A percentile compares a stretch with the other conserved stretches of the same genome.
Evolutionary conservation across 2,888 invertebrate species (phyloP).

Genomic region (Podotricha telesiphe): DNA sequence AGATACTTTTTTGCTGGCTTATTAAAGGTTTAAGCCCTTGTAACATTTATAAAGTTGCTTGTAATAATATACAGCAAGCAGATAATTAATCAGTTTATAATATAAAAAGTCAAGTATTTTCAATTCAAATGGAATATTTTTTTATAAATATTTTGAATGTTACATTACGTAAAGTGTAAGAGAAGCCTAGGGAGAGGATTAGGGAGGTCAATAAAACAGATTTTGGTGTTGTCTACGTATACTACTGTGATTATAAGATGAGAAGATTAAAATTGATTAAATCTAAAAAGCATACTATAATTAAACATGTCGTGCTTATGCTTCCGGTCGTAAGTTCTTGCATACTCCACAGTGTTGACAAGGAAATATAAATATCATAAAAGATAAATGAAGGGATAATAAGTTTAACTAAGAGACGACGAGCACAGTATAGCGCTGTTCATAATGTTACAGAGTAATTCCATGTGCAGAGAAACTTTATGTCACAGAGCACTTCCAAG

Average conservation of each 20-base stretch:
- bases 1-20: no score
- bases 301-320: neutral
- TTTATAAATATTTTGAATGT: no score
- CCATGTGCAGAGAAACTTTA: no score
- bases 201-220: neutral
- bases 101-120: no score
- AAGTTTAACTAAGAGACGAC: neutral
- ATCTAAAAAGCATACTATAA: neutral
- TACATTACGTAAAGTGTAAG: no score
- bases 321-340: neutral
- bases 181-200: no score
- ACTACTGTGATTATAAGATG: slow-evolving; percentile 11
- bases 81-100: no score
- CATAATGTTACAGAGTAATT: neutral
- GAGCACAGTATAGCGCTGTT: neutral
- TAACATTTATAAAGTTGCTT: no score
- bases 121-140: neutral
- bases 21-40: no score
- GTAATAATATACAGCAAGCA: no score
- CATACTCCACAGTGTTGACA: neutral
- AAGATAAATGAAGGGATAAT: slow-evolving; percentile 4
- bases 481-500: no score
- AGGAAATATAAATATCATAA: neutral
- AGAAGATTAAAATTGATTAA: slow-evolving; percentile 3
- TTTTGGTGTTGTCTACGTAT: slow-evolving; percentile 1